Conservation (phyloP, 1,140 invertebrate genomes). For the Drosophila sulfurigaster region DNA sequence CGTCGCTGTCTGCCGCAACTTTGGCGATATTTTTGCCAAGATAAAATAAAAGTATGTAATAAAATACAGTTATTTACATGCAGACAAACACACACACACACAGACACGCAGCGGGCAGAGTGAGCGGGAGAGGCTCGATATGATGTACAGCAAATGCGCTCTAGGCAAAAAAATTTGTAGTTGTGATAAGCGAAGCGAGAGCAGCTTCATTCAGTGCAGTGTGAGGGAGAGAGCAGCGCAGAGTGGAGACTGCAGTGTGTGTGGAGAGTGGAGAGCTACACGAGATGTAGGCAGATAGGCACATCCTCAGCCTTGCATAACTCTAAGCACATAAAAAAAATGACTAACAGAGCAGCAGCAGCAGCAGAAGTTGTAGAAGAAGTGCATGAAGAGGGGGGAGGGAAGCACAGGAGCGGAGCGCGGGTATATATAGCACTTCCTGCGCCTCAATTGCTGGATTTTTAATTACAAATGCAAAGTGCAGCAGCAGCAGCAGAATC, state of each 20-base stretch:
- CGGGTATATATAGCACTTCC: constrained; percentile 66
- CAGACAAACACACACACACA: constrained; percentile 26
- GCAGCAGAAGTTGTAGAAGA: neutral
- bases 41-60: constrained; percentile 82
- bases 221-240: neutral
- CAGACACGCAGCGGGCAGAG: constrained; percentile 6
- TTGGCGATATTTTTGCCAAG: constrained; percentile 81
- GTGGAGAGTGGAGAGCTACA: neutral
- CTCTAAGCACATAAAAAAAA: constrained; percentile 28
- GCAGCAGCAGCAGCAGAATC: constrained; percentile 54
- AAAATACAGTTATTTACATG: constrained; percentile 83
- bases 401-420: no score
- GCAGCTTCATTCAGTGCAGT: neutral
- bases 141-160: constrained; percentile 44
- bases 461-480: constrained; percentile 83
- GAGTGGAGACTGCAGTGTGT: neutral
- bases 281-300: constrained; percentile 5
- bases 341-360: constrained; percentile 36
- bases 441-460: constrained; percentile 80
- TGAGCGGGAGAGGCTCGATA: neutral
- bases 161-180: constrained; percentile 51
- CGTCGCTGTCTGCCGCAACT: constrained; percentile 62
- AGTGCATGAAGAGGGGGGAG: neutral
- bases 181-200: constrained; percentile 46
- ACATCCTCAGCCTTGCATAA: constrained; percentile 48